Percentiles rank a stretch among this genome's conserved stretches.
phyloP scores from a whole-genome alignment of 2,888 invertebrate genomes.

The Augiades crinisus region DNA sequence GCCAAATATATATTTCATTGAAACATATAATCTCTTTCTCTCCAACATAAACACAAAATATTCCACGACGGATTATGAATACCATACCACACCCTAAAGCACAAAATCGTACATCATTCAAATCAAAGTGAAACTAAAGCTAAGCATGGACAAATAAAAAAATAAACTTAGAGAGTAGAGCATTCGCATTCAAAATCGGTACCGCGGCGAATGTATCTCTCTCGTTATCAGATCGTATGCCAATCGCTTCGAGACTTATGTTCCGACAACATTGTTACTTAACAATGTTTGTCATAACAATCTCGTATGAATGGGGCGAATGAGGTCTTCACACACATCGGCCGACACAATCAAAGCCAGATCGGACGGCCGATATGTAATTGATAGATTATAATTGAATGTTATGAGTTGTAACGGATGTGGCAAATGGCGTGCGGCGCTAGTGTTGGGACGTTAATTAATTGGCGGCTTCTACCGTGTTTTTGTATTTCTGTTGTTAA shows the following conservation, averaged over 20 bases:
- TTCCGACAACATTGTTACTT: constrained; percentile 20
- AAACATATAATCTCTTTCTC: too few species aligned
- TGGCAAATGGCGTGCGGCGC: too few species aligned
- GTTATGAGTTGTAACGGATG: not conserved
- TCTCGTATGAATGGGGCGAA: constrained; percentile 15
- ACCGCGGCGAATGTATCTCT: constrained; percentile 28
- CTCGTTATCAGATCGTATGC: constrained; percentile 24
- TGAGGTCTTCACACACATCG: constrained; percentile 12
- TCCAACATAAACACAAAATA: too few species aligned
- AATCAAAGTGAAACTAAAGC: constrained; percentile 11
- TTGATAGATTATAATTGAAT: constrained; percentile 3
- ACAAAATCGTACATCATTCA: not conserved
- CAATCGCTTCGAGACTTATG: constrained; percentile 12
- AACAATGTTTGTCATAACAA: constrained; percentile 24
- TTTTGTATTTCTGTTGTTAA: too few species aligned
- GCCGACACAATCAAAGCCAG: not conserved
- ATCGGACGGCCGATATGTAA: not conserved
- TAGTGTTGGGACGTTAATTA: too few species aligned
- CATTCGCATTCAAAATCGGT: constrained; percentile 7
- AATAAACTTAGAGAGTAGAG: constrained; percentile 18
- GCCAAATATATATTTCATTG: too few species aligned
- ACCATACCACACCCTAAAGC: too few species aligned
- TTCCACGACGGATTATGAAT: too few species aligned
- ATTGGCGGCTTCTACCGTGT: too few species aligned
- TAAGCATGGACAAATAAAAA: too few species aligned